phyloP scores from a whole-genome alignment of 1,140 invertebrate species.

The Atta colombica region DNA sequence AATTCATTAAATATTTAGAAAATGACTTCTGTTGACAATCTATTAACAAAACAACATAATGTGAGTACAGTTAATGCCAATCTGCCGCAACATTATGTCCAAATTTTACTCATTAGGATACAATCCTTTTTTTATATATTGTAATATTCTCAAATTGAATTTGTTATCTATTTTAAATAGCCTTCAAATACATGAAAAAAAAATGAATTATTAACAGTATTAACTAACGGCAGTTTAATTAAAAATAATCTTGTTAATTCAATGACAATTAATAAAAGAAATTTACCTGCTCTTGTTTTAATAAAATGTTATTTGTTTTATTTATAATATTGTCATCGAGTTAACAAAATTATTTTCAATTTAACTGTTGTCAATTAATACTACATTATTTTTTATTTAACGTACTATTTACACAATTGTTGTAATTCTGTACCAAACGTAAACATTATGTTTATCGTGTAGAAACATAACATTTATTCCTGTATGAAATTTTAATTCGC shows the following conservation, averaged over 20 bases:
- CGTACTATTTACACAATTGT: slow-evolving; percentile 2
- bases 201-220: no score
- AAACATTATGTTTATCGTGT: slow-evolving; percentile 12
- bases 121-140: not conserved
- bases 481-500: slow-evolving; percentile 46
- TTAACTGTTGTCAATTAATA: no score
- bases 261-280: no score
- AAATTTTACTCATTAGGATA: not conserved
- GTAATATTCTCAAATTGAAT: not conserved
- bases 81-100: not conserved
- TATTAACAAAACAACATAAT: not conserved
- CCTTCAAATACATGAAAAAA: not conserved
- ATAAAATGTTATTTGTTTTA: no score
- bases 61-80: not conserved
- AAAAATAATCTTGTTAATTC: no score
- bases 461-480: slow-evolving; percentile 52
- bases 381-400: not conserved
- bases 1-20: not conserved
- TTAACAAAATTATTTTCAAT: no score
- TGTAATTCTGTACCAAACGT: not conserved
- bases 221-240: no score
- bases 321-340: no score
- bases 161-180: not conserved
- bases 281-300: no score
- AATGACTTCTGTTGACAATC: not conserved